A percentile compares a stretch with the other conserved stretches of the same genome.
These are phyloP conservation scores for Clupea harengus DNA, from an alignment of 2,113 vertebrate genomes.

Conservation along the genomic window DNA sequence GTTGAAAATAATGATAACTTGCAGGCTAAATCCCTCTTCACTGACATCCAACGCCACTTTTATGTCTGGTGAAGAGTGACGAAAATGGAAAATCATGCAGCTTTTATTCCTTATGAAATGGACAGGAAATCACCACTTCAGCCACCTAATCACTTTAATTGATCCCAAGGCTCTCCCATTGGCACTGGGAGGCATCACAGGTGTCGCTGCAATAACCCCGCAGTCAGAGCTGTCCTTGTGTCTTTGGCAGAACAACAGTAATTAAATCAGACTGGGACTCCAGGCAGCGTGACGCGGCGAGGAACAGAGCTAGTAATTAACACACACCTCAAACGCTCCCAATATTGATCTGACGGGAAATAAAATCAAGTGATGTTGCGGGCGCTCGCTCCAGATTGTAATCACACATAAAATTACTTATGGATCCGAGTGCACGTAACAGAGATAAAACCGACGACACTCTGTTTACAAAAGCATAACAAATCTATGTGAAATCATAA, in stretches of 20 bases:
- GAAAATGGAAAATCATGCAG: neutral
- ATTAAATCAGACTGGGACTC: neutral
- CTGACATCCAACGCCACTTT: neutral
- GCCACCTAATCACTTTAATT: neutral
- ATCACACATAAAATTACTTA: slow-evolving; percentile 31
- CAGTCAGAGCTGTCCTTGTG: neutral
- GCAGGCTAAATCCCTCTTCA: neutral
- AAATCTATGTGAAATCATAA: neutral
- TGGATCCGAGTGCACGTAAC: slow-evolving; percentile 8
- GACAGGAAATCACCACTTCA: neutral
- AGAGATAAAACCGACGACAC: neutral
- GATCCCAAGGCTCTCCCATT: neutral
- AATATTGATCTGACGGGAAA: slow-evolving; percentile 10
- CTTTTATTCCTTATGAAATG: neutral
- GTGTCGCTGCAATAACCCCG: neutral
- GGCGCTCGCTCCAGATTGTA: neutral
- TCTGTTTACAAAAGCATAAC: neutral
- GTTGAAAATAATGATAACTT: neutral
- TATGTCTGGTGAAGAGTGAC: neutral
- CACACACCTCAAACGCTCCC: neutral
- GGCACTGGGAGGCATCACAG: neutral
- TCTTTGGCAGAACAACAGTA: neutral
- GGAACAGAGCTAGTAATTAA: slow-evolving; percentile 22
- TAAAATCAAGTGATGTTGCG: slow-evolving; percentile 18
- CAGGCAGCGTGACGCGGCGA: neutral